Evolutionary conservation across 2,797 vertebrate genomes (phyloP).

Genomic region (Danionella dracula): DNA sequence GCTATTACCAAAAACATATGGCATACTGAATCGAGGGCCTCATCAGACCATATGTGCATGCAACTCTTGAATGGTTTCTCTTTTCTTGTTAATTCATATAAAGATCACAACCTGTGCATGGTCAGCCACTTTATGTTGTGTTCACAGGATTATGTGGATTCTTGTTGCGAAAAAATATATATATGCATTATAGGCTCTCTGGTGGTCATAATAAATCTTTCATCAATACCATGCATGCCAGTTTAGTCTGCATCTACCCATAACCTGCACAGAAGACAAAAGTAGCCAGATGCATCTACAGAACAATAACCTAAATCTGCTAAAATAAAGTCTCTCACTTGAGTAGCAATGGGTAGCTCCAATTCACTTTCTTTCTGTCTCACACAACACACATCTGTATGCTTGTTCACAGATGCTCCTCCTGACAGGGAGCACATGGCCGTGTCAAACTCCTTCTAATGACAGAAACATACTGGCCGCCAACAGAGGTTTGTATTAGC

Average conservation of each 20-base stretch:
- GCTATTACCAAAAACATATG: slow-evolving; percentile 43
- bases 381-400: slow-evolving; percentile 8
- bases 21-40: slow-evolving; percentile 34
- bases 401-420: slow-evolving; percentile 18
- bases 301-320: too few species aligned
- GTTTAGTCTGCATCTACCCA: too few species aligned
- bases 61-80: slow-evolving; percentile 16
- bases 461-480: slow-evolving; percentile 29
- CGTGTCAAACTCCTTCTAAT: slow-evolving; percentile 46
- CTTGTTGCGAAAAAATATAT: too few species aligned
- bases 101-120: neutral
- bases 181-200: too few species aligned
- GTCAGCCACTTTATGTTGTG: neutral
- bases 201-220: too few species aligned
- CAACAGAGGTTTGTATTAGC: slow-evolving; percentile 52
- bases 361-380: neutral
- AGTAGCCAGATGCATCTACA: too few species aligned
- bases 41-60: slow-evolving; percentile 35
- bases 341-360: slow-evolving; percentile 1
- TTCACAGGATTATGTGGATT: too few species aligned
- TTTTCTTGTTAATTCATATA: slow-evolving; percentile 17
- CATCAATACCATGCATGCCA: too few species aligned
- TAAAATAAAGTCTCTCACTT: neutral
- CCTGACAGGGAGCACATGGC: slow-evolving; percentile 36
- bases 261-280: too few species aligned